Base-by-base conservation (phyloP, 2,888 invertebrate genomes). In the Drosophila fungiperda region DNA sequence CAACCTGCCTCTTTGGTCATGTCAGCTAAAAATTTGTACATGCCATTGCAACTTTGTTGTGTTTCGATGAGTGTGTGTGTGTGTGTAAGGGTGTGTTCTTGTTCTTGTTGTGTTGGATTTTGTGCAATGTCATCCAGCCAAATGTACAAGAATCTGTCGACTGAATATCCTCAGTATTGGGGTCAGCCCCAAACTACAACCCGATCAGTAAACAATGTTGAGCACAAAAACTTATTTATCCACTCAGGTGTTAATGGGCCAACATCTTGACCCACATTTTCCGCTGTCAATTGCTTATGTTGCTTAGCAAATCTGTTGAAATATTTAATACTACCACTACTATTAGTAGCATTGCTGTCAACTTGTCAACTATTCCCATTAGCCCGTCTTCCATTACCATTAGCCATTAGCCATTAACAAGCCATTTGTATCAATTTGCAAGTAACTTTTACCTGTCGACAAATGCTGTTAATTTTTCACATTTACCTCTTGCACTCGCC, bases 1-100 rank as follows among this genome's bases (percentile, higher is more conserved):
- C 73, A 74, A 80, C 69, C 73, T 78, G 58, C 61, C 62, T 76
- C 73, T 72, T 75, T 75, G 63, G 57, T 23, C 70, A 66, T 70
- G 62, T 74, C 75, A 75, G 65, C 74, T 49, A 52, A 62, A 63
- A 59, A 71, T 71, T 74, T 71, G 11, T 55, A 70, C 65, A 58
- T 29, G 48, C 49, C 50, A 55, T 38, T 50, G 42, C 52, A 62
- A 55, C 58, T 70, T 60, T 66, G 45, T 62, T 66, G 57, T 42
- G 17, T 49, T 66, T 57, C 35, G 55, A 29, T 49, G 11, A 23
- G 26, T 26, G n/a, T 38, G 45, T 42, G 20, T 26, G 23, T 55
- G 32, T 48, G 61, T 58, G 50, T 35, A 20, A 42, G 20, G 20
- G 26, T 35, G 40, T 53, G 53, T 15, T 57, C 35, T 35, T 20